These are phyloP conservation scores for Neelides sp. DNA, from an alignment of 1,140 invertebrate genomes.

Conservation along the genomic window DNA sequence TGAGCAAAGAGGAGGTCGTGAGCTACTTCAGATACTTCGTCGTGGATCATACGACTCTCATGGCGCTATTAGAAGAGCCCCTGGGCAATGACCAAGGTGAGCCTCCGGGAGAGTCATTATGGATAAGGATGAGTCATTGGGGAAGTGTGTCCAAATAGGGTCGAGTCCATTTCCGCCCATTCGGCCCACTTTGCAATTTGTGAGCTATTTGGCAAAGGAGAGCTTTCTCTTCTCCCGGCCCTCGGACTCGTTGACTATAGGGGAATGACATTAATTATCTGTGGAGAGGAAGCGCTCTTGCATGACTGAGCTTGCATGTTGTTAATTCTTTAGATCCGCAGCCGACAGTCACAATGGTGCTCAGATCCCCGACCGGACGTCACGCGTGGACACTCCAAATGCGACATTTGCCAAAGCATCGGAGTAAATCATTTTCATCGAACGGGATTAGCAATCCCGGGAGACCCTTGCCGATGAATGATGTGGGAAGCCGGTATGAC, in stretches of 20 bases:
- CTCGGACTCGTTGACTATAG: too few species aligned
- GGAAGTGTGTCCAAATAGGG: too few species aligned
- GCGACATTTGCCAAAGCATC: conserved; percentile 63
- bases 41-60: conserved; percentile 72
- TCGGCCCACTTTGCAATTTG: too few species aligned
- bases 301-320: background rate
- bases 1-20: conserved; percentile 43
- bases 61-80: conserved; percentile 82
- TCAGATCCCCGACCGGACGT: conserved; percentile 79
- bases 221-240: too few species aligned
- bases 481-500: conserved; percentile 44
- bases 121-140: too few species aligned
- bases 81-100: conserved; percentile 50
- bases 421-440: conserved; percentile 34
- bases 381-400: conserved; percentile 88
- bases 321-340: conserved; percentile 38
- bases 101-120: too few species aligned
- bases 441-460: conserved; percentile 62
- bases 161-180: too few species aligned
- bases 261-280: too few species aligned
- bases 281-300: too few species aligned
- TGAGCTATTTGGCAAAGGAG: too few species aligned
- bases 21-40: conserved; percentile 78
- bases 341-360: conserved; percentile 55
- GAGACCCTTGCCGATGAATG: conserved; percentile 60